Base-by-base conservation (phyloP, 1,140 invertebrate species). In the Drosophila truncata region DNA sequence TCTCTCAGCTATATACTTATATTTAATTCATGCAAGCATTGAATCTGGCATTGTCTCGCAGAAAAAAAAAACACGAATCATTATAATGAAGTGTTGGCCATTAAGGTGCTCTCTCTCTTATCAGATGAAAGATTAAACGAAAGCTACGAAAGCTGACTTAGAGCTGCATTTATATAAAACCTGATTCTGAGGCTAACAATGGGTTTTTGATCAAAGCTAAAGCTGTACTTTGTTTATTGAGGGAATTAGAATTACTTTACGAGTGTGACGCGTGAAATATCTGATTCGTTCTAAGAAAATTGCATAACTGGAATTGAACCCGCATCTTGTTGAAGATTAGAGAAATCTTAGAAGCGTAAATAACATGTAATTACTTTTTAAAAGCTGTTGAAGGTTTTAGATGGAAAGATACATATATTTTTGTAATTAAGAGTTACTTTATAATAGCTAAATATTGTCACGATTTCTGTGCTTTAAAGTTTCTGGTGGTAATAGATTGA, bases 261-360 rank as follows among this genome's bases (percentile, higher is more conserved):
- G 11, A 25, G 31, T 10, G 16, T 35, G 47, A 54, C 25, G 60
- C 27, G 33, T 50, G 35, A 33, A 41, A 29, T 50, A 41, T 59
- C 35, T n/a, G 42, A 71, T 72, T 71, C 18, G 35, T 72, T 72
- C 66, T 33, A 23, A 72, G 66, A 60, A 72, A 54, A 50, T 60
- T 72, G 50, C 66, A 59, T 37, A 72, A 59, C 27, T 23, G 13
- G 64, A 31, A 47, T 27, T 10, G 8, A 71, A 9, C 0, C 20
- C 16, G 35, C 18, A 35, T 44, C 47, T 44, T 2, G 8, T 10
- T 44, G 18, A 20, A 47, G 46, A 46, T 33, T 11, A 25, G 25
- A 49, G 64, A 67, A 63, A 62, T 37, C 33, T 46, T 37, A 62
- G 18, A 44, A 33, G 31, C 57, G 16, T 23, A 11, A 35, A 66